Conservation (phyloP, 1,140 invertebrate species). For the Homalodisca vitripennis region DNA sequence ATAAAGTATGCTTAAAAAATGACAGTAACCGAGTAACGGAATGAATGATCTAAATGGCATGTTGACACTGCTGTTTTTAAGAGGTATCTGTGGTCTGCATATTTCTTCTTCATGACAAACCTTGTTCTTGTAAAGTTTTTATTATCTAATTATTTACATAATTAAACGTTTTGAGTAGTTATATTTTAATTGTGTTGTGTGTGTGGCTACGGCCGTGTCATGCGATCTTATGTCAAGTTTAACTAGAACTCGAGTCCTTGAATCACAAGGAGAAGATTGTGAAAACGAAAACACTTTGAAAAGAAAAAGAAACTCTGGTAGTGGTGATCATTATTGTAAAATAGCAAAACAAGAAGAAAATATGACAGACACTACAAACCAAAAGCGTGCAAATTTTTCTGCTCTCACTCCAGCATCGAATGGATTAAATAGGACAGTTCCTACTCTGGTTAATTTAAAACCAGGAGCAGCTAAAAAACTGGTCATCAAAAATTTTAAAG, state of each 20-base stretch:
- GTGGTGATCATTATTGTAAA: constrained; percentile 51
- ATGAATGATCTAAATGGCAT: too few relatives aligned
- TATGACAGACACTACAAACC: constrained; percentile 52
- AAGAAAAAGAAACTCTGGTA: constrained; percentile 52
- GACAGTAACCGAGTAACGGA: too few relatives aligned
- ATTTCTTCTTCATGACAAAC: neutral
- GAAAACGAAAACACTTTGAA: constrained; percentile 46
- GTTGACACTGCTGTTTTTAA: too few relatives aligned
- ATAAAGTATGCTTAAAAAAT: too few relatives aligned
- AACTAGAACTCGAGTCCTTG: constrained; percentile 57
- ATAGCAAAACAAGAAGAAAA: constrained; percentile 52
- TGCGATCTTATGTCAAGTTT: constrained; percentile 65
- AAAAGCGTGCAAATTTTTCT: constrained; percentile 81
- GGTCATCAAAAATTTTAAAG: constrained; percentile 94
- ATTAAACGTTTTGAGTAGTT: too few relatives aligned
- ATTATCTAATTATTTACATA: neutral
- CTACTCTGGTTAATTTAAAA: constrained; percentile 64
- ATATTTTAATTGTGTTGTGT: too few relatives aligned
- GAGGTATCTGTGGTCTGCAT: neutral
- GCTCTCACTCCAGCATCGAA: constrained; percentile 67
- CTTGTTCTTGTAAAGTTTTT: neutral
- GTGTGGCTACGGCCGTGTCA: constrained; percentile 50
- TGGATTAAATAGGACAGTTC: constrained; percentile 69
- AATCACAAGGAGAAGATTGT: constrained; percentile 53
- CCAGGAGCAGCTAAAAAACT: constrained; percentile 87